phyloP scores from a whole-genome alignment of 2,888 invertebrate genomes.

The Morpho helenor region DNA sequence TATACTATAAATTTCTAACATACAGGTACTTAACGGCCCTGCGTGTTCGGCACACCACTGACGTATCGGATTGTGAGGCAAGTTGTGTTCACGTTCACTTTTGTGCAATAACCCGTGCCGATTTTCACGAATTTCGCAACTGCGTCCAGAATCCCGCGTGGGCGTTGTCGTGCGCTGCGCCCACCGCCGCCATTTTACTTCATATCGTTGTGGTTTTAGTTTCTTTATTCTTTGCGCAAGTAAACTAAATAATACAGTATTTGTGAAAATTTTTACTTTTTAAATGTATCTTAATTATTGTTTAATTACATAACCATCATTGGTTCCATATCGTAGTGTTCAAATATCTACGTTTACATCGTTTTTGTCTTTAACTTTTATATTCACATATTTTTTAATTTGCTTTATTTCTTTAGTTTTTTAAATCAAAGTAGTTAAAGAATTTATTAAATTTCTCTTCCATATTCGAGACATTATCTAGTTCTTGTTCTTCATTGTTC shows the following conservation, averaged over 20 bases:
- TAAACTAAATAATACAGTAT: background rate
- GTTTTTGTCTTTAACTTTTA: no score
- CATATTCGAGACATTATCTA: no score
- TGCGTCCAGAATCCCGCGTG: constrained; percentile 91
- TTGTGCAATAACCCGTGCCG: constrained; percentile 92
- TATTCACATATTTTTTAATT: no score
- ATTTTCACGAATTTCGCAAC: constrained; percentile 87
- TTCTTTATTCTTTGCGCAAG: constrained; percentile 25
- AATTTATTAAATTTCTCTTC: no score
- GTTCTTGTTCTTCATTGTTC: no score
- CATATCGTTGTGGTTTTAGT: constrained; percentile 64
- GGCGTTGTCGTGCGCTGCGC: constrained; percentile 81
- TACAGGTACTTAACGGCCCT: constrained; percentile 87
- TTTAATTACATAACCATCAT: no score
- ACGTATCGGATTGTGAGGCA: constrained; percentile 81
- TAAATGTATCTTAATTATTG: no score
- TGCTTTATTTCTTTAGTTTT: no score
- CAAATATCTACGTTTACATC: no score
- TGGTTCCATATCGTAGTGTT: no score
- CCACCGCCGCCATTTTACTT: constrained; percentile 60
- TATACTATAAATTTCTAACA: constrained; percentile 2
- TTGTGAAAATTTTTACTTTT: no score
- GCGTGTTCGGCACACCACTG: constrained; percentile 82
- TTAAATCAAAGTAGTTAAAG: no score
- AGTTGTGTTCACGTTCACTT: constrained; percentile 90